These are phyloP conservation scores for Tethya wilhelma DNA, from an alignment of 37 sponge, comb jelly and placozoan species.

Conservation along the genomic window DNA sequence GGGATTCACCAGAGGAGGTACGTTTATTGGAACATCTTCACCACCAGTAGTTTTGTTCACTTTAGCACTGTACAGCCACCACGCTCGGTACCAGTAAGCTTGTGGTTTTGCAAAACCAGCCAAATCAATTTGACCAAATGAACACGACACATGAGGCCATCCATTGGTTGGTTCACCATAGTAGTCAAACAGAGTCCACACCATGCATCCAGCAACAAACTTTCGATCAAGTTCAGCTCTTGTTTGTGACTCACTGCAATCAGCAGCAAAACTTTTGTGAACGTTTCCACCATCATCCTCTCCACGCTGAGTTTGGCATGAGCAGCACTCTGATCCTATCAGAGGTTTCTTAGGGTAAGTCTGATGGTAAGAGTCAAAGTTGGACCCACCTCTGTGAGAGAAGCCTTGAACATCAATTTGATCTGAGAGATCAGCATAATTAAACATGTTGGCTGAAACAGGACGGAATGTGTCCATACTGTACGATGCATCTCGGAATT, in stretches of 20 bases:
- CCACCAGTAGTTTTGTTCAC: conserved; percentile 24
- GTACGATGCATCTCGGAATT: conserved; percentile 43
- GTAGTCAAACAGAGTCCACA: conserved; percentile 68
- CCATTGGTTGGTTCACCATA: conserved; percentile 58
- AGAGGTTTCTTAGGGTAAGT: conserved; percentile 45
- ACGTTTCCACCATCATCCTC: conserved; percentile 28
- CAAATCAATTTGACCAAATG: conserved; percentile 68
- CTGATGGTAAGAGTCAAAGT: conserved; percentile 43
- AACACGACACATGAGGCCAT: conserved; percentile 60
- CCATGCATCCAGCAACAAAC: conserved; percentile 66
- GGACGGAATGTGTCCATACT: conserved; percentile 39
- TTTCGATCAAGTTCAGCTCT: conserved; percentile 28
- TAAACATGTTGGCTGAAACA: conserved; percentile 50
- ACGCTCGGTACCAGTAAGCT: conserved; percentile 65
- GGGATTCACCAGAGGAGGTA: conserved; percentile 40
- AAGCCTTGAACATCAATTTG: conserved; percentile 65
- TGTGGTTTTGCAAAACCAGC: conserved; percentile 71
- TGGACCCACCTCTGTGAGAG: conserved; percentile 42
- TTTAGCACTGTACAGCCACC: conserved; percentile 64
- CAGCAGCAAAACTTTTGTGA: conserved; percentile 37
- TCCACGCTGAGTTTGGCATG: conserved; percentile 40
- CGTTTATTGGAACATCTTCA: conserved; percentile 40
- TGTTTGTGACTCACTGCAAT: conserved; percentile 51
- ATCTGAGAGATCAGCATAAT: conserved; percentile 16
- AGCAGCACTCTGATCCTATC: conserved; percentile 33